Base-by-base conservation (phyloP, 2,888 invertebrate genomes). In the Tuta absoluta region DNA sequence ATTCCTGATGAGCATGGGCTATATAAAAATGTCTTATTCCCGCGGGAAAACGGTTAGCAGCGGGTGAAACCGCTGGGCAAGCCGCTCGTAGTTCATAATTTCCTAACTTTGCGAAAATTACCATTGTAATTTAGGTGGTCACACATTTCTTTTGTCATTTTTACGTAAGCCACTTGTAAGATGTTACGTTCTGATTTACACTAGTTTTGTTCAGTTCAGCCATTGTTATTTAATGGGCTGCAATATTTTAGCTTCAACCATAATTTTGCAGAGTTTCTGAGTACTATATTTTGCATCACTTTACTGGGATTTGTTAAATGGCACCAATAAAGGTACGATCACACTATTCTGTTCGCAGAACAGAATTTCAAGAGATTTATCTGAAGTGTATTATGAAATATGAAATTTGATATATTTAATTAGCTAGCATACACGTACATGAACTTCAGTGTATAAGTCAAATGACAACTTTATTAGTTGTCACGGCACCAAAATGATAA, bases 21-120 rank as follows among this genome's bases (percentile, higher is more conserved):
- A n/a, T n/a, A n/a, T n/a, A n/a, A n/a, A n/a, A n/a, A n/a, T n/a
- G n/a, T n/a, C n/a, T n/a, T n/a, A n/a, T n/a, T n/a, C n/a, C n/a
- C n/a, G n/a, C n/a, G n/a, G n/a, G n/a, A n/a, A n/a, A n/a, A n/a
- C n/a, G n/a, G n/a, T n/a, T n/a, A n/a, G n/a, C n/a, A n/a, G n/a
- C n/a, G n/a, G n/a, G n/a, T n/a, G n/a, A n/a, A n/a, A n/a, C n/a
- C n/a, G n/a, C n/a, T n/a, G n/a, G n/a, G n/a, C n/a, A n/a, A n/a
- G n/a, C n/a, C n/a, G n/a, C n/a, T n/a, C n/a, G 4, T 33, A 33
- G 33, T 33, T 33, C 33, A 33, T 33, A 53, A 65, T 66, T 72
- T 72, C 73, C 69, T 67, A 69, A 69, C 48, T 72, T 74, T 70
- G 68, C 70, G 69, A 67, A 66, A 67, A 69, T 66, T 67, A 63